phyloP scores from a whole-genome alignment of 2,888 invertebrate species.

The Agrotis ipsilon region DNA sequence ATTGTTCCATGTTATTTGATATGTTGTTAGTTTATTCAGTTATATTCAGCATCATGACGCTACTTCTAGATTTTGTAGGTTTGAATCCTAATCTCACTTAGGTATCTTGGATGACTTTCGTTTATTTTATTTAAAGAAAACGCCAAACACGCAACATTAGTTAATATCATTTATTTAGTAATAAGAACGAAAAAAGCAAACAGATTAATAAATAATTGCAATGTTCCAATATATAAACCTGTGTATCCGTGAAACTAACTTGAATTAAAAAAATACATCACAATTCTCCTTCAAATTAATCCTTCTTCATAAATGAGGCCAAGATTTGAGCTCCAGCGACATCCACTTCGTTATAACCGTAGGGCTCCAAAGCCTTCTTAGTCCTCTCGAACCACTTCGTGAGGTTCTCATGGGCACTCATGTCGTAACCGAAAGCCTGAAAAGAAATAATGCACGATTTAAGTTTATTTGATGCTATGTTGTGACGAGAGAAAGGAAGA shows the following conservation, averaged over 20 bases:
- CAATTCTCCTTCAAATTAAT: slow-evolving; percentile 37
- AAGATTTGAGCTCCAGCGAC: slow-evolving; percentile 91
- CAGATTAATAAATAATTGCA: slow-evolving; percentile 16
- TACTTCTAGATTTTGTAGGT: not conserved
- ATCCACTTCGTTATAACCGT: slow-evolving; percentile 93
- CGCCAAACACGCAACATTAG: not conserved
- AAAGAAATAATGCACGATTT: slow-evolving; percentile 59
- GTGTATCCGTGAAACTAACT: slow-evolving; percentile 36
- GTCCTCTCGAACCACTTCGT: slow-evolving; percentile 93
- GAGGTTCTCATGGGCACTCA: slow-evolving; percentile 90
- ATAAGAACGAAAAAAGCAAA: slow-evolving; percentile 7
- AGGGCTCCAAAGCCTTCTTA: slow-evolving; percentile 92
- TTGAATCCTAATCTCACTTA: not conserved
- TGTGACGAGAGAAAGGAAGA: too few species aligned
- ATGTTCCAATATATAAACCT: slow-evolving; percentile 29
- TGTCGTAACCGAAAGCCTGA: slow-evolving; percentile 90
- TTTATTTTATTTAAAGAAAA: slow-evolving; percentile 20
- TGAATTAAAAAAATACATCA: not conserved
- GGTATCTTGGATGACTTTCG: not conserved
- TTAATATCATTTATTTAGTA: slow-evolving; percentile 25
- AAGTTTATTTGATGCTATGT: too few species aligned
- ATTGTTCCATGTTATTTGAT: not conserved
- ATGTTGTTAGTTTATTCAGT: not conserved
- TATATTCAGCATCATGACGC: not conserved
- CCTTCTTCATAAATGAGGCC: slow-evolving; percentile 89